phyloP scores from a whole-genome alignment of 2,888 invertebrate species.

The Caenorhabditis wallacei region DNA sequence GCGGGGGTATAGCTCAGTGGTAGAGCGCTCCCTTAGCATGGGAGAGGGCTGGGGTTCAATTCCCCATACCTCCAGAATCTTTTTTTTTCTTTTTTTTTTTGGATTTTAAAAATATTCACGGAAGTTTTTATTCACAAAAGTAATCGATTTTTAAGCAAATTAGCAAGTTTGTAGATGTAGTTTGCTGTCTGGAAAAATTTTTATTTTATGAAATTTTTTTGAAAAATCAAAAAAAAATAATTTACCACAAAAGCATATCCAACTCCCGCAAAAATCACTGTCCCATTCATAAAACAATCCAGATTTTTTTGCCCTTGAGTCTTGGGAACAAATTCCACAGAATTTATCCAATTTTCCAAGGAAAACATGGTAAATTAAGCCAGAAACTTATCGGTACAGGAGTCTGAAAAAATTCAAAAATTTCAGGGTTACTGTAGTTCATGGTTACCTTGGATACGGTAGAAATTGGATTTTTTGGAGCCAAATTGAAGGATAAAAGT shows the following conservation, averaged over 20 bases:
- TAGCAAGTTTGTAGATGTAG: not conserved
- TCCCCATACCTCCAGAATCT: conserved; percentile 73
- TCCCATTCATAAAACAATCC: conserved; percentile 12
- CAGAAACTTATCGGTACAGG: not conserved
- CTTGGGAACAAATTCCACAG: not conserved
- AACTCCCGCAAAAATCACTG: not conserved
- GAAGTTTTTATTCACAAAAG: not conserved
- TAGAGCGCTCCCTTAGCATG: conserved; percentile 79
- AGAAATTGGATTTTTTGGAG: not conserved
- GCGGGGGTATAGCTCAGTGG: conserved; percentile 77
- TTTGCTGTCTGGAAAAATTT: not conserved
- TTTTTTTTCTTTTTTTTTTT: too few relatives aligned
- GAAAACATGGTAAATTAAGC: not conserved
- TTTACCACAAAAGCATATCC: not conserved
- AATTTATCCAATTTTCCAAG: not conserved
- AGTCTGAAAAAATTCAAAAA: not conserved
- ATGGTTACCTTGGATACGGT: not conserved
- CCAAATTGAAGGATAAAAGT: too few relatives aligned
- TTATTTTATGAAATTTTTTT: not conserved
- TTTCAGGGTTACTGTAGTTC: not conserved
- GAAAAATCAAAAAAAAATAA: not conserved
- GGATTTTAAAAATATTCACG: too few relatives aligned
- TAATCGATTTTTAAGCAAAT: not conserved
- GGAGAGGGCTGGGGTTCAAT: conserved; percentile 77
- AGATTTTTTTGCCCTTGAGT: conserved; percentile 4